Evolutionary conservation across 2,797 vertebrate species (phyloP).

Genomic region (Myotis daubentonii): DNA sequence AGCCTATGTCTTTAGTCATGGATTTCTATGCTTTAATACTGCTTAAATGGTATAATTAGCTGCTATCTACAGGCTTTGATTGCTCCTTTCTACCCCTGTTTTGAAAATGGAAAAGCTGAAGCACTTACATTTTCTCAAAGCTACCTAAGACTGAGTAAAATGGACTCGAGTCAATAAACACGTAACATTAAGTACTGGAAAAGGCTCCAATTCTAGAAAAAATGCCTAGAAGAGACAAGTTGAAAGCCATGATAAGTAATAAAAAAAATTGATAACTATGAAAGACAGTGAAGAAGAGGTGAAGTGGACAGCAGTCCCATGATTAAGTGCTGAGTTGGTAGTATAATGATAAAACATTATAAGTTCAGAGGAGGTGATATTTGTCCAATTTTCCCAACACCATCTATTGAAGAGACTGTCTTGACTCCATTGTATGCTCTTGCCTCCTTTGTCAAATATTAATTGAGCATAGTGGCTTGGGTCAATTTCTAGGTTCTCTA

Average conservation of each 20-base stretch:
- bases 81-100: background rate
- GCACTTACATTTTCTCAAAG: conserved; percentile 14
- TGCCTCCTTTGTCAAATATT: no score
- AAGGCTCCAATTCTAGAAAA: background rate
- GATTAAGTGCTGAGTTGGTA: background rate
- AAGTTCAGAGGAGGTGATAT: background rate
- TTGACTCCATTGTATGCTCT: no score
- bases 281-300: background rate
- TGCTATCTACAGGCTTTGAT: background rate
- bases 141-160: conserved; percentile 3
- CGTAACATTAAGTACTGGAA: background rate
- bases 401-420: no score
- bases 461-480: no score
- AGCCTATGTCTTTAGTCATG: background rate
- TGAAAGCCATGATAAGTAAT: background rate
- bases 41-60: background rate
- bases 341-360: background rate
- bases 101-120: conserved; percentile 33
- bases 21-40: background rate
- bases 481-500: no score
- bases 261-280: background rate
- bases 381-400: no score
- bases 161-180: background rate
- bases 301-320: background rate
- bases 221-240: background rate